These are phyloP conservation scores for Astropecten irregularis DNA, from an alignment of 53 echinoderm and acorn worm species.

Conservation along the genomic window DNA sequence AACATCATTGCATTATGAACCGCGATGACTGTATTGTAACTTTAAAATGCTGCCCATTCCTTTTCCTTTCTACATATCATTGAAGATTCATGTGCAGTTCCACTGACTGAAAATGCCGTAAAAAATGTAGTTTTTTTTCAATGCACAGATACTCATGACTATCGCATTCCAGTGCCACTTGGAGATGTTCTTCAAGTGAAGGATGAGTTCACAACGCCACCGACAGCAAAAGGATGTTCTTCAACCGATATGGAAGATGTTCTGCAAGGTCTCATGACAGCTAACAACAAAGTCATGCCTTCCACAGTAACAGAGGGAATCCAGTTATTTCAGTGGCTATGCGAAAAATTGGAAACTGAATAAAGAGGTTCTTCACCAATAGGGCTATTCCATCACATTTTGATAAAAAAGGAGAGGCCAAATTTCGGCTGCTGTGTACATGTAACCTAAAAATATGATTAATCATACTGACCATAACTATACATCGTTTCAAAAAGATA, in stretches of 20 bases:
- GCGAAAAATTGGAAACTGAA: background rate
- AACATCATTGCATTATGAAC: background rate
- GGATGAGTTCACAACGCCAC: background rate
- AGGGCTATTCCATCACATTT: too few relatives aligned
- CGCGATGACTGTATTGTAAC: background rate
- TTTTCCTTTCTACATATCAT: too few relatives aligned
- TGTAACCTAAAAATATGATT: too few relatives aligned
- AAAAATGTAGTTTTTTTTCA: background rate
- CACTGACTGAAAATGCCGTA: background rate
- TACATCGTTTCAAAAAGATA: too few relatives aligned
- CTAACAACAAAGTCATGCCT: slow-evolving; percentile 7
- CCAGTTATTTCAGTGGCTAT: slow-evolving; percentile 3
- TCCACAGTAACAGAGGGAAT: slow-evolving; percentile 4
- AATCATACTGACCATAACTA: too few relatives aligned
- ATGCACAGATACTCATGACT: slow-evolving; percentile 5
- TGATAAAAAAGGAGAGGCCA: too few relatives aligned
- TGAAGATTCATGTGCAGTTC: background rate
- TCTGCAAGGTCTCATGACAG: background rate
- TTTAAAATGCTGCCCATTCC: background rate
- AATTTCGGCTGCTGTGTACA: too few relatives aligned
- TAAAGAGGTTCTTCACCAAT: background rate
- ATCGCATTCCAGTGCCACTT: slow-evolving; percentile 25
- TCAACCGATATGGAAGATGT: background rate
- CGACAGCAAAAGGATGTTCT: background rate
- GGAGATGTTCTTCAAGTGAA: background rate